Conservation (phyloP, 2,888 invertebrate species). For the Nemotelus pantherinus region DNA sequence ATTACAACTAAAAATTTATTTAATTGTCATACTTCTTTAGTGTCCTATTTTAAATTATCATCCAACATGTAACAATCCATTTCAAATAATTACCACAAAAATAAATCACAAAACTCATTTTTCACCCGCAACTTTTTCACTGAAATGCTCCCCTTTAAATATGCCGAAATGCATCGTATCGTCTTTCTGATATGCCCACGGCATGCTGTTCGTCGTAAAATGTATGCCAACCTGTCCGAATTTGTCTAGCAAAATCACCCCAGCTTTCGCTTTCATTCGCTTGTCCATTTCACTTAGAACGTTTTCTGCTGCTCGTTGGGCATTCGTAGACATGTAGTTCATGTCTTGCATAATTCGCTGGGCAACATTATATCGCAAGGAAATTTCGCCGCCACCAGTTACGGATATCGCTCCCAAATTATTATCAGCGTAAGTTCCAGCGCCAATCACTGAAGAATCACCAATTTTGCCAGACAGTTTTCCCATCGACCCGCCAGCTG, state of each 20-base stretch:
- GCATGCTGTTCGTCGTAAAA: conserved; percentile 73
- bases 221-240: conserved; percentile 72
- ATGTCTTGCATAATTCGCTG: conserved; percentile 75
- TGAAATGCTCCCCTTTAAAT: conserved; percentile 61
- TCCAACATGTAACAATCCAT: too few species aligned
- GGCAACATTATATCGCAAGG: conserved; percentile 79
- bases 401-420: conserved; percentile 79
- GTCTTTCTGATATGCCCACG: conserved; percentile 70
- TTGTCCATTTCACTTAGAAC: conserved; percentile 75
- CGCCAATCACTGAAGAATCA: conserved; percentile 77
- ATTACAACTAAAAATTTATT: too few species aligned
- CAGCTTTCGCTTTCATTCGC: conserved; percentile 76
- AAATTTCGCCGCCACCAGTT: conserved; percentile 85
- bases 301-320: conserved; percentile 71
- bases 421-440: conserved; percentile 81
- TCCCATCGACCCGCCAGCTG: conserved; percentile 85
- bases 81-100: too few species aligned
- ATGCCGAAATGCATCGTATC: conserved; percentile 68
- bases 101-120: neutral
- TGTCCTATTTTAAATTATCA: too few species aligned
- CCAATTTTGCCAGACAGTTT: conserved; percentile 81
- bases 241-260: conserved; percentile 75
- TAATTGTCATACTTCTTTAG: too few species aligned
- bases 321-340: conserved; percentile 67
- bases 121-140: neutral